Evolutionary conservation across 2,888 invertebrate genomes (phyloP), one percentile per base, ranked within the genome.

Genomic region (Pristionchus fissidentatus): DNA sequence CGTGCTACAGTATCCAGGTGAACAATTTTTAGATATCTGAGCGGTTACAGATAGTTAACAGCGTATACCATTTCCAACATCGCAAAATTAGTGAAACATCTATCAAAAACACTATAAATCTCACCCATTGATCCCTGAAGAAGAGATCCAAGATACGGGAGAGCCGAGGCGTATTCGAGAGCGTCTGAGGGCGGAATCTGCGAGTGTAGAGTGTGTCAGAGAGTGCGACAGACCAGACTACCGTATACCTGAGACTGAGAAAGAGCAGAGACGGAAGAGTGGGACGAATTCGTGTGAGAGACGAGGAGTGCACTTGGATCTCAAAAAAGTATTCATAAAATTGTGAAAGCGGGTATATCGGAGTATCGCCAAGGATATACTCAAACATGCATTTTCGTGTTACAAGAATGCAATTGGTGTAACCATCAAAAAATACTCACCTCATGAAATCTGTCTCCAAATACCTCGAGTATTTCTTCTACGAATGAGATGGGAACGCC

Each of bases 51-150:
- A 49, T 49, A 10, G 13, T 49, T 49, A 49, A 10, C n/a, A n/a
- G n/a, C 10, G 52, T 49, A 49, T 49, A 10, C 19, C 52, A 49
- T 10, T 15, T 10, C 13, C 52, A 15, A 49, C 52, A 15, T n/a
- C n/a, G n/a, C n/a, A n/a, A n/a, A n/a, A n/a, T n/a, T n/a, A n/a
- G n/a, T 79, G 55, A 79, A 77, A 77, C 32, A 77, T 77, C 49
- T 49, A 49, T 49, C 79, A 38, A 26, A 38, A 26, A 62, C n/a
- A 43, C 43, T 43, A 22, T 41, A 41, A 22, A 32, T 22, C 70
- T 26, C 38, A 83, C 83, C 83, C 83, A 83, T 73, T 83, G 83
- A 52, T 83, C 83, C 46, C 83, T 70, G 55, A 83, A 83, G 83
- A 83, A 83, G 15, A 83, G 55, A 55, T 83, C 83, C 29, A 83